Evolutionary conservation across 2,797 vertebrate species (phyloP).

Genomic region (Margarornis squamiger): DNA sequence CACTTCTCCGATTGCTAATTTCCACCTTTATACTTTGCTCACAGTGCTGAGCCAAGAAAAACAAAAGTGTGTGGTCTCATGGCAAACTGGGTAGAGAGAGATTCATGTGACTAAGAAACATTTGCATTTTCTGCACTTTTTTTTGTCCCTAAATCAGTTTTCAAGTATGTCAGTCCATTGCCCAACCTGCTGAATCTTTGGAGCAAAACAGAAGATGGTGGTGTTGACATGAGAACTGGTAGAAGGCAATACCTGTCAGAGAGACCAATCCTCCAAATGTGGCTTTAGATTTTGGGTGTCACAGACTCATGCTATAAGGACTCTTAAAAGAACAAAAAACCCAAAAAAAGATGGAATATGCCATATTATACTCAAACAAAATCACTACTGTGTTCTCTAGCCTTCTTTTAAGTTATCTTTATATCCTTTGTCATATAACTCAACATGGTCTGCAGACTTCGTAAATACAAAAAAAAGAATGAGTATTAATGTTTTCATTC

Average conservation of each 20-base stretch:
- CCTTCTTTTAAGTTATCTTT: neutral
- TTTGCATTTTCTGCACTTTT: neutral
- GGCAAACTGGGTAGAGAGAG: neutral
- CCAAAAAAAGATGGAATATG: neutral
- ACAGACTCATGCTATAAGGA: neutral
- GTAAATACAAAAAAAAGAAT: neutral
- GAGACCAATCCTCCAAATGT: neutral
- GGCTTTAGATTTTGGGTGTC: neutral
- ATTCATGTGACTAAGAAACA: neutral
- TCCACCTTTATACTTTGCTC: neutral
- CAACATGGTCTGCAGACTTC: neutral
- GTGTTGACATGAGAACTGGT: neutral
- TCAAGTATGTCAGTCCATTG: neutral
- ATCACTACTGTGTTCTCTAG: neutral
- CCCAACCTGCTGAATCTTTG: neutral
- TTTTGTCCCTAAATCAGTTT: neutral
- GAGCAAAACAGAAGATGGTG: neutral
- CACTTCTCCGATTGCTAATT: neutral
- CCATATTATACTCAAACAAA: neutral
- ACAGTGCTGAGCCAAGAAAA: neutral
- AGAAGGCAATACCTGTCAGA: neutral
- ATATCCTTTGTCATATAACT: neutral
- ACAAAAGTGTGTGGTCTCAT: neutral
- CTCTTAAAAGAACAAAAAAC: neutral
- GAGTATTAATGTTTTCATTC: neutral